Evolutionary conservation across 2,888 invertebrate genomes (phyloP).

Genomic region (Drosophila rellima): DNA sequence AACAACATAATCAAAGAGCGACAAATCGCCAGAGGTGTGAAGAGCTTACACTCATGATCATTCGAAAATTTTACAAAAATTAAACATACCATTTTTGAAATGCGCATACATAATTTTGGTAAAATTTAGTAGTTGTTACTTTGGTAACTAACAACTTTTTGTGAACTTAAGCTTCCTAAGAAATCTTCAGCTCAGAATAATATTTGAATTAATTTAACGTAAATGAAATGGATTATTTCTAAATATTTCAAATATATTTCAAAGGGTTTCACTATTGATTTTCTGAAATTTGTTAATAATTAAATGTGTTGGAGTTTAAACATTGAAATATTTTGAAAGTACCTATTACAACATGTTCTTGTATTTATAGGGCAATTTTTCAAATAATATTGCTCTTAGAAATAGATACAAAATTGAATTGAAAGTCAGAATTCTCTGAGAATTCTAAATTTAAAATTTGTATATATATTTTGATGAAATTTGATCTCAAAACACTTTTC

Average conservation of each 20-base stretch:
- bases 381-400: too few relatives aligned
- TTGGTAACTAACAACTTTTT: too few relatives aligned
- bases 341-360: too few relatives aligned
- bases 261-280: background rate
- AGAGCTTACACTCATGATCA: conserved; percentile 40
- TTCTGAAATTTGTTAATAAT: background rate
- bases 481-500: background rate
- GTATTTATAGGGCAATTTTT: too few relatives aligned
- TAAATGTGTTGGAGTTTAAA: too few relatives aligned
- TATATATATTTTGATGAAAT: too few relatives aligned
- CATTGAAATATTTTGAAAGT: too few relatives aligned
- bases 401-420: too few relatives aligned
- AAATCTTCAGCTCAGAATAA: background rate
- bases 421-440: too few relatives aligned
- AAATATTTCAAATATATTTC: background rate
- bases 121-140: background rate
- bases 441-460: too few relatives aligned
- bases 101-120: background rate
- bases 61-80: background rate
- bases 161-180: too few relatives aligned
- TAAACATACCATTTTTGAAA: background rate
- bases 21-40: conserved; percentile 62
- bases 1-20: conserved; percentile 74
- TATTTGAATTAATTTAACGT: background rate
- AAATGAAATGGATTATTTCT: background rate